Conservation (phyloP, 2,888 invertebrate genomes). For the Bibio marci region DNA sequence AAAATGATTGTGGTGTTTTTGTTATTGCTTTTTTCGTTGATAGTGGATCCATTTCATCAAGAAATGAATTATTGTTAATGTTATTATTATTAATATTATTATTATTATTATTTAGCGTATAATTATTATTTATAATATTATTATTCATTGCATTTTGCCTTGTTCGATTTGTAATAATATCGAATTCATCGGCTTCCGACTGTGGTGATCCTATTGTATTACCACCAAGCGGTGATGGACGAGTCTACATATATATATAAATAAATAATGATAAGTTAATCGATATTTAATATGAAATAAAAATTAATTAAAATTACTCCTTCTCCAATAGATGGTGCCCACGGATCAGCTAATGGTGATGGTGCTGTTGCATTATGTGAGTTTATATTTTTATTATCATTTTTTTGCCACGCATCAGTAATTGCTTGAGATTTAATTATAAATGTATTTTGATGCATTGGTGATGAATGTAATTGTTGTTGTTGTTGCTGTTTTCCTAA, state of each 20-base stretch:
- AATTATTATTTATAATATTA: not conserved
- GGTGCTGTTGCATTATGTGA: conserved; percentile 14
- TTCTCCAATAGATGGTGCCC: conserved; percentile 32
- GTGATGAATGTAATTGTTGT: conserved; percentile 6
- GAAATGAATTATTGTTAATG: conserved; percentile 14
- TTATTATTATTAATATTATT: conserved; percentile 7
- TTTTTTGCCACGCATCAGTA: conserved; percentile 11
- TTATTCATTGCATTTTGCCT: conserved; percentile 9
- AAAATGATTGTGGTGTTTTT: conserved; percentile 89
- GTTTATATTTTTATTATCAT: conserved; percentile 14
- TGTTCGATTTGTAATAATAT: conserved; percentile 65
- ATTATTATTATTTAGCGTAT: conserved; percentile 12
- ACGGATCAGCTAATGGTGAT: conserved; percentile 34
- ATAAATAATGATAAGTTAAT: not conserved
- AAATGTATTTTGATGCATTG: conserved; percentile 21
- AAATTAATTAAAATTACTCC: conserved; percentile 12
- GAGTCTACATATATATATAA: conserved; percentile 7
- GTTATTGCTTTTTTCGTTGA: conserved; percentile 20
- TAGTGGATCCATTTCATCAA: conserved; percentile 29
- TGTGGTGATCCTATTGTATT: conserved; percentile 31
- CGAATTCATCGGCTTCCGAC: conserved; percentile 73
- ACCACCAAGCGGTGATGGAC: conserved; percentile 15
- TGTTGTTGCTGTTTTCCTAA: conserved; percentile 13
- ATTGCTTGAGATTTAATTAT: conserved; percentile 14
- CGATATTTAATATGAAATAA: not conserved